Conservation (phyloP, 2,113 vertebrate species). For the Columba janthina region DNA sequence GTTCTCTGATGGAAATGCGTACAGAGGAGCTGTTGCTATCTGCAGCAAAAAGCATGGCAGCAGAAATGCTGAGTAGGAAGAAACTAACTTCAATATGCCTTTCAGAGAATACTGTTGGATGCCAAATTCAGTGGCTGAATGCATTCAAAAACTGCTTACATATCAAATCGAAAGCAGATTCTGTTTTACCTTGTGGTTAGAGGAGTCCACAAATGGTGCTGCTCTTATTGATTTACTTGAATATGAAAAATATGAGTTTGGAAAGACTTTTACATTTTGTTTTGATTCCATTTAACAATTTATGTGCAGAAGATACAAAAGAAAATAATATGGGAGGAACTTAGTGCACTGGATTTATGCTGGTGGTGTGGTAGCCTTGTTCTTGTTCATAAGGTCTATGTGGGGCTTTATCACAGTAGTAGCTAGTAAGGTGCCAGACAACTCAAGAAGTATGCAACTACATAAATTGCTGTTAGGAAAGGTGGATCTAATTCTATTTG, state of each 20-base stretch:
- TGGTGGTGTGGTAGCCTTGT: not conserved
- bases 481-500: not conserved
- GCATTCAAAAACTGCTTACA: not conserved
- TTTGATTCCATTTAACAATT: not conserved
- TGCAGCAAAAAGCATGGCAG: not conserved
- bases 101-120: not conserved
- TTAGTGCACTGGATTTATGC: not conserved
- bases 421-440: not conserved
- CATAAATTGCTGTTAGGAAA: not conserved
- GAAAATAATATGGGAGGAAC: not conserved
- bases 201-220: not conserved
- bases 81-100: not conserved
- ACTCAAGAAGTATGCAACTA: not conserved
- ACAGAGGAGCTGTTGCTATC: not conserved
- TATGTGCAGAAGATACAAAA: not conserved
- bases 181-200: not conserved
- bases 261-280: not conserved
- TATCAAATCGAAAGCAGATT: not conserved
- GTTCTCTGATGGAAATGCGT: not conserved
- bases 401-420: not conserved
- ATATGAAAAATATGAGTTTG: not conserved
- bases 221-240: not conserved
- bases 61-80: not conserved
- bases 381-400: not conserved
- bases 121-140: conserved; percentile 9